Evolutionary conservation across 2,888 invertebrate species (phyloP).

Genomic region (Opisthograptis luteolata): DNA sequence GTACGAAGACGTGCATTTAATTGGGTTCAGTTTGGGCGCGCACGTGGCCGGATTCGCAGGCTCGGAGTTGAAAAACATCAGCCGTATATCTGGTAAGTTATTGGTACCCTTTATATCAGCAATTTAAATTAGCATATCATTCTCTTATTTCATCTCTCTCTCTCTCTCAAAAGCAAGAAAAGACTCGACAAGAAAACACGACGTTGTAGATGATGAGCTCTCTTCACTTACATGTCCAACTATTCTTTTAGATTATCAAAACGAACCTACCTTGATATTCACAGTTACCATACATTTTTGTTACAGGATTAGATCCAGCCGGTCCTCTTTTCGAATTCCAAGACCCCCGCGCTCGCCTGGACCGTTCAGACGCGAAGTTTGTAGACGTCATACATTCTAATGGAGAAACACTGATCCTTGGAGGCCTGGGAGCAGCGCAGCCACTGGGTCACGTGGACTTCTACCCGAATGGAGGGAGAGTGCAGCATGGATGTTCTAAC

Average conservation of each 20-base stretch:
- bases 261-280: background rate
- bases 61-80: constrained; percentile 90
- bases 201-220: too few species aligned
- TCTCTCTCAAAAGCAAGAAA: too few species aligned
- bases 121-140: too few species aligned
- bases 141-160: too few species aligned
- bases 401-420: constrained; percentile 95
- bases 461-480: constrained; percentile 95
- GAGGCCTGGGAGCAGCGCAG: constrained; percentile 95
- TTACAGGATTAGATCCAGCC: constrained; percentile 92
- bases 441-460: constrained; percentile 97
- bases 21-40: constrained; percentile 96
- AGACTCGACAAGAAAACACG: too few species aligned
- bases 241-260: too few species aligned
- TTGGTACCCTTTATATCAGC: too few species aligned
- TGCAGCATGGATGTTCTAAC: constrained; percentile 96
- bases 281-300: background rate
- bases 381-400: constrained; percentile 98
- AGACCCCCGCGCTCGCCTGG: constrained; percentile 92
- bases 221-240: too few species aligned
- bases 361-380: constrained; percentile 93
- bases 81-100: constrained; percentile 92
- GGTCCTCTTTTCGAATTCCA: constrained; percentile 96
- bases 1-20: constrained; percentile 91
- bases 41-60: constrained; percentile 97